phyloP scores from a whole-genome alignment of 1,140 invertebrate species.

The Macrobrachium nipponense region DNA sequence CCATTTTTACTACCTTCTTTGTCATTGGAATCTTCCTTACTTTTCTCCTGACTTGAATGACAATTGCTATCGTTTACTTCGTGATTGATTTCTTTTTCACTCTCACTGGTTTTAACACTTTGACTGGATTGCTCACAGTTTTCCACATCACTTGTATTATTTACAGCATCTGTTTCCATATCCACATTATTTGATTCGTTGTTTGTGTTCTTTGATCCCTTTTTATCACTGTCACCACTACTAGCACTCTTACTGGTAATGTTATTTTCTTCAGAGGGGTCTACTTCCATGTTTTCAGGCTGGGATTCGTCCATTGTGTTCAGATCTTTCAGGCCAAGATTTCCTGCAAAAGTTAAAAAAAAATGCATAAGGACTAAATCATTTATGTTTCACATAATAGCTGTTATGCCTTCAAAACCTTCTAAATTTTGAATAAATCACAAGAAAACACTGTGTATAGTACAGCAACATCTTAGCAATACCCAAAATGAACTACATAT shows the following conservation, averaged over 20 bases:
- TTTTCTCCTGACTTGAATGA: background rate
- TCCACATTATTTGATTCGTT: background rate
- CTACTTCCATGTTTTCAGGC: background rate
- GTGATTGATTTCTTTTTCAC: background rate
- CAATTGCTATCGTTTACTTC: background rate
- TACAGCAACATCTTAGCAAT: too few relatives aligned
- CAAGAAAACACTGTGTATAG: too few relatives aligned
- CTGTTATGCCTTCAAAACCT: too few relatives aligned
- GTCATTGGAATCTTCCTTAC: background rate
- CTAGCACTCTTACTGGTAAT: background rate
- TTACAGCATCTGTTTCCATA: background rate
- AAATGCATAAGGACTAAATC: too few relatives aligned
- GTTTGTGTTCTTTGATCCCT: background rate
- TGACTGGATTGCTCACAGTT: background rate
- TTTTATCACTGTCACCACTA: background rate
- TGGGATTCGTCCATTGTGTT: background rate
- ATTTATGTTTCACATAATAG: too few relatives aligned
- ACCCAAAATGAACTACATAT: too few relatives aligned
- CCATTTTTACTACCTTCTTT: conserved; percentile 3
- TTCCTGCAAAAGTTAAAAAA: too few relatives aligned
- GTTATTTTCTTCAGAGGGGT: background rate
- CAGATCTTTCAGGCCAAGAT: too few relatives aligned
- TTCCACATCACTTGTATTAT: background rate
- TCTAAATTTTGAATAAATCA: too few relatives aligned
- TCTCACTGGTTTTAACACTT: background rate